Evolutionary conservation across 2,113 vertebrate genomes (phyloP).

Genomic region (Leptocoma aspasia): DNA sequence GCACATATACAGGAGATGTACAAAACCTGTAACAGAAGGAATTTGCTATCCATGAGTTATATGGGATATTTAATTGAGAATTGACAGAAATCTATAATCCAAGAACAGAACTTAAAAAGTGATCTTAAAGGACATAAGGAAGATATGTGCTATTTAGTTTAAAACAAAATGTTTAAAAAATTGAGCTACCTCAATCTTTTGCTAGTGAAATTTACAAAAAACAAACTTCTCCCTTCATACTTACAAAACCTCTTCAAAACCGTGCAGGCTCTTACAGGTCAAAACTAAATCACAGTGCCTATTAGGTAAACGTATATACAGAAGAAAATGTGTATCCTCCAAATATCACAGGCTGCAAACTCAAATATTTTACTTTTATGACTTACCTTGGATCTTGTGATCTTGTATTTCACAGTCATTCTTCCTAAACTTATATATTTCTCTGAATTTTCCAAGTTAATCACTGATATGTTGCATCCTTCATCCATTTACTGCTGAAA

Average conservation of each 20-base stretch:
- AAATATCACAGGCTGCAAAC: not conserved
- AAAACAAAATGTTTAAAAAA: not conserved
- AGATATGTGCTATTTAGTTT: not conserved
- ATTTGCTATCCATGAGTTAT: not conserved
- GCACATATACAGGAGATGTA: not conserved
- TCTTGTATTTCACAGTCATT: not conserved
- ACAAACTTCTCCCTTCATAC: accelerated
- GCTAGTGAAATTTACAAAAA: not conserved
- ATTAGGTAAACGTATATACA: not conserved
- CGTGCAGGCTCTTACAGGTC: not conserved
- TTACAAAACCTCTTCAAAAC: not conserved
- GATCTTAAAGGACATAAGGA: not conserved
- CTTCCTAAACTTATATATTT: not conserved
- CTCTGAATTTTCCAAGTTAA: not conserved
- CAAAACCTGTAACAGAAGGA: not conserved
- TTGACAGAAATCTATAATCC: not conserved
- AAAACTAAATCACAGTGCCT: not conserved
- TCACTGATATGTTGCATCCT: not conserved
- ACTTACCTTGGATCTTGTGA: not conserved
- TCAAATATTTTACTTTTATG: not conserved
- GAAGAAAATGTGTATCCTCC: not conserved
- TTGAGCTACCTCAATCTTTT: not conserved
- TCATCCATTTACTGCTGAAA: not conserved
- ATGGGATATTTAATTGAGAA: not conserved
- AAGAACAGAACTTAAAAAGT: not conserved